A percentile compares a stretch with the other conserved stretches of the same genome.
phyloP scores from a whole-genome alignment of 2,888 invertebrate species.

The Nephrotoma guestfalica region DNA sequence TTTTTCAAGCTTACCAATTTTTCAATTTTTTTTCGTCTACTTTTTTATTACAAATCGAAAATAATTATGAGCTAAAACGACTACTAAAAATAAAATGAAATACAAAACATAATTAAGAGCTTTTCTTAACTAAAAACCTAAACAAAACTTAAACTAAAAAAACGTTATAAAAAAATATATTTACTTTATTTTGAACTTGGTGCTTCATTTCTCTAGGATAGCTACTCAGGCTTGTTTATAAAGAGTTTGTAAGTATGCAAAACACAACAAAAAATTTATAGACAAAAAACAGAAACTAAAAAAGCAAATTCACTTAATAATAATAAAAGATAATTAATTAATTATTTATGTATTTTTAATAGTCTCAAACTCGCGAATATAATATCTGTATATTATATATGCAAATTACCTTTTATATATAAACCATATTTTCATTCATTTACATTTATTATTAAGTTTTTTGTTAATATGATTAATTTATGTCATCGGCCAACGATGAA shows the following conservation, averaged over 20 bases:
- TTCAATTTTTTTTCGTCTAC: not conserved
- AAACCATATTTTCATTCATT: not conserved
- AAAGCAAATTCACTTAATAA: not conserved
- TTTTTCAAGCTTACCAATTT: not conserved
- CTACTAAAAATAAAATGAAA: not conserved
- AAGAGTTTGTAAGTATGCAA: conserved; percentile 5
- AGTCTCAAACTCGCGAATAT: not conserved
- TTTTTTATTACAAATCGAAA: not conserved
- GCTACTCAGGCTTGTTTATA: conserved; percentile 16
- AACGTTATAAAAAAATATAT: conserved; percentile 1
- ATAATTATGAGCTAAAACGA: not conserved
- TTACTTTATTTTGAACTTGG: conserved; percentile 18
- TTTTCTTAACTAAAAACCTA: not conserved
- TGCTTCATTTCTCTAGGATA: conserved; percentile 34
- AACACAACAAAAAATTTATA: conserved; percentile 2
- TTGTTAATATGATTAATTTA: not conserved
- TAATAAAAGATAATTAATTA: not conserved
- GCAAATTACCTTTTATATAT: not conserved
- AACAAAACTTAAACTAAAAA: not conserved
- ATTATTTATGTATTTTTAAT: not conserved
- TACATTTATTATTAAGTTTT: not conserved
- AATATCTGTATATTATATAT: not conserved
- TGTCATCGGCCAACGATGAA: not conserved
- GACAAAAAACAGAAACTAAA: not conserved
- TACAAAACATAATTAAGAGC: not conserved